Base-by-base conservation (phyloP, 2,888 invertebrate species). In the Panopea generosa region DNA sequence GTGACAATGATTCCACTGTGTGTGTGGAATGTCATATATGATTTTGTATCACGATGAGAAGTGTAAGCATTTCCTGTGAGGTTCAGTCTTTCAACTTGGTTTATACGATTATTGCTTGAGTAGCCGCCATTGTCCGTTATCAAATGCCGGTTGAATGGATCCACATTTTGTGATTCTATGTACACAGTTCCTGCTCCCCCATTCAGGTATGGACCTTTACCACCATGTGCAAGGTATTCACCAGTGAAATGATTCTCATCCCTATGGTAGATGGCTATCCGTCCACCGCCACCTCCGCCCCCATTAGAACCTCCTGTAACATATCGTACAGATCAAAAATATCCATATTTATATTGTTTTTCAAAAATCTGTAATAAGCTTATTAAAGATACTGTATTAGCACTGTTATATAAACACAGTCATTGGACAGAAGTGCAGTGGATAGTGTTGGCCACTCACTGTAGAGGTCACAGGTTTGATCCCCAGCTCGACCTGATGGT, bases 221-320 rank as follows among this genome's bases (percentile, higher is more conserved):
- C 89, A 29, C 89, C 89, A 63, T 83, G 67, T 20, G 85, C 67
- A 1, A 80, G 69, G 49, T 80, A 78, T 2, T 84, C 72, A 14
- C 89, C 89, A 24, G 83, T 83, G 52, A 82, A 89, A 62, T 84
- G 81, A 62, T 89, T 83, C 33, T 78, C 52, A 20, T 77, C 79
- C 1, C 49, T 75, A 80, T 89, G 86, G 65, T 86, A 87, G 18
- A 88, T 59, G 11, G 89, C 87, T n/a, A 88, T 83, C 9, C 89
- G 77, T 16, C 89, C 89, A 49, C 89, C 89, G 24, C 69, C 84
- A 11, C 89, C 89, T 26, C 87, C 87, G 11, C 89, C 89, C 49
- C 86, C 85, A 69, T 79, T 53, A 2, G 11, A 24, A 22, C 75
- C 84, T 53, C 82, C 86, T 84, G 56, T 26, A 33, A 56, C 16